Evolutionary conservation across 2,113 vertebrate species (phyloP), one percentile per base, ranked within the genome.

Genomic region (Trogon surrucura): DNA sequence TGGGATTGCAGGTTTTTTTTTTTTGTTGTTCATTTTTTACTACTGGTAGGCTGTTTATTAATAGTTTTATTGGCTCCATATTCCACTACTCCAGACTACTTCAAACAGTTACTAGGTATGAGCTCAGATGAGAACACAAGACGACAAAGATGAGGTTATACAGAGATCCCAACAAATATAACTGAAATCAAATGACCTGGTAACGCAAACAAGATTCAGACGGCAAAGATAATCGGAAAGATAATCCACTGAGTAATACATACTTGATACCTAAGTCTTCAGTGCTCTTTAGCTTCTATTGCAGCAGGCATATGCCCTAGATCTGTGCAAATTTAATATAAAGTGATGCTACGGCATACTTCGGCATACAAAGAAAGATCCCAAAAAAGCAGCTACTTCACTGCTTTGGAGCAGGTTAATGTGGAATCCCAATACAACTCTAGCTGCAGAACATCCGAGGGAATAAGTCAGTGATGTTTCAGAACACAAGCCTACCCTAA

Each of bases 191-290:
- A 82, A 82, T 56, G 85, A 90, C 75, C 65, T 86, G 77, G 72
- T 69, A 93, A 93, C 83, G 77, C 88, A 93, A 91, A 93, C 80
- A 83, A 86, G 64, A 93, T 88, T 95, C 85, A 95, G 93, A 92
- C 82, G 0, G 69, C 64, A 79, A 80, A 89, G 90, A 96, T 96
- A 41, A 83, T 71, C 58, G 60, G 41, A n/a, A 91, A 71, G 93
- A 96, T 91, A 91, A 96, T 66, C 48, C 60, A 94, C 44, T 90
- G 90, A 96, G 64, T 95, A 96, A 93, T 34, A 88, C 69, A 56
- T 88, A 90, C 67, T 85, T 56, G 80, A 89, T 88, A 73, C 26
- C 11, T 16, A 91, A 77, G 25, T 71, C 34, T 94, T 71, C 51
- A 20, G 8, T 83, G 15, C 72, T 78, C 77, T 82, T 94, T 57